These are phyloP conservation scores for Bucco capensis DNA, from an alignment of 2,113 vertebrate species.

Conservation along the genomic window DNA sequence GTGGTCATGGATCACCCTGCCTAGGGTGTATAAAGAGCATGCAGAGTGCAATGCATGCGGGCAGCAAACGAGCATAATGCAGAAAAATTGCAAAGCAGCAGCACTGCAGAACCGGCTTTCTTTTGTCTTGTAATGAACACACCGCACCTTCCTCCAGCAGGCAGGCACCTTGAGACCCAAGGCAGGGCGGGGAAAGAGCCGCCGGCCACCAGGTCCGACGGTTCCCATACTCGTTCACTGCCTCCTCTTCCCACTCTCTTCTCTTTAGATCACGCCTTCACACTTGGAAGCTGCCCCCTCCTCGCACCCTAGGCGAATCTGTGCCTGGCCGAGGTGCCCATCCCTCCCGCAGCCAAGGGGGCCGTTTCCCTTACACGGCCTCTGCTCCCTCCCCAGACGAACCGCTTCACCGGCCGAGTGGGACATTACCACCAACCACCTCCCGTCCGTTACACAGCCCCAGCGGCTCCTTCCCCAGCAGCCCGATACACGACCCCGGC, in stretches of 20 bases:
- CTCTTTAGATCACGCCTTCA: background rate
- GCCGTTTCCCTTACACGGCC: background rate
- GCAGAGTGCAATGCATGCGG: background rate
- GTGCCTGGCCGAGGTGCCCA: background rate
- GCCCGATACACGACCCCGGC: background rate
- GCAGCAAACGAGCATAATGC: background rate
- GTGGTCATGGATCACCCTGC: accelerated
- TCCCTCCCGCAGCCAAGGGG: background rate
- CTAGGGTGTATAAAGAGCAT: accelerated
- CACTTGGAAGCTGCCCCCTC: background rate
- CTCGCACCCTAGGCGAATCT: background rate
- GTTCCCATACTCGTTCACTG: background rate
- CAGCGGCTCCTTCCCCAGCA: background rate
- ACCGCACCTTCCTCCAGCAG: background rate
- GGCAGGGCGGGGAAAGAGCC: background rate
- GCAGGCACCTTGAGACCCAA: accelerated
- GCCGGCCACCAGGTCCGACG: background rate
- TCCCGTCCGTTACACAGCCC: background rate
- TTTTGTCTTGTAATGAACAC: background rate
- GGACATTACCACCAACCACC: background rate
- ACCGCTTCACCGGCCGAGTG: background rate
- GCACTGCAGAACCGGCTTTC: background rate
- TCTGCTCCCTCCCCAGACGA: background rate
- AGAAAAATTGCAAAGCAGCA: accelerated
- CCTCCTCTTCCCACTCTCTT: background rate